Conservation (phyloP, 2,113 vertebrate species). For the Saccopteryx leptura region DNA sequence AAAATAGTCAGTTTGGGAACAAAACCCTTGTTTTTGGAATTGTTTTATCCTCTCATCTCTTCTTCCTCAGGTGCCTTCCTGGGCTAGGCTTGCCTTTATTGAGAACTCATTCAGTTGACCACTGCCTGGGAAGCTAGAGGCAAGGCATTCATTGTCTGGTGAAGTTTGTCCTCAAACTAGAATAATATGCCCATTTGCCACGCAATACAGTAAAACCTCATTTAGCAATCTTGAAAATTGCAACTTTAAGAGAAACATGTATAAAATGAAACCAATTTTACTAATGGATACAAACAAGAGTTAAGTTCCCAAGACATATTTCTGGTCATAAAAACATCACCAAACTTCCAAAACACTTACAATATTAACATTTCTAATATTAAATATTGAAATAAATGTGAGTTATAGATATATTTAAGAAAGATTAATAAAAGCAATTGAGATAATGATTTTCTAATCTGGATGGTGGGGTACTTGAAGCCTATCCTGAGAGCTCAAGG, state of each 20-base stretch:
- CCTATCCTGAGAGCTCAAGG: too few species aligned
- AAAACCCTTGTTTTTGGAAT: background rate
- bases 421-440: background rate
- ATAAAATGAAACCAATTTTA: background rate
- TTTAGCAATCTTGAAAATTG: background rate
- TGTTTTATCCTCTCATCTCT: slow-evolving; percentile 1
- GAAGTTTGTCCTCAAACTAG: slow-evolving; percentile 24
- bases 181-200: background rate
- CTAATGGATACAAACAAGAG: background rate
- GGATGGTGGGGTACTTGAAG: background rate
- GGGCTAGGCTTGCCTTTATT: background rate
- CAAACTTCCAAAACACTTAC: background rate
- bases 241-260: too few species aligned
- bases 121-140: background rate
- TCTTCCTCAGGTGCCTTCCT: background rate
- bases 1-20: background rate
- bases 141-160: background rate
- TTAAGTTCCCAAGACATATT: too few species aligned
- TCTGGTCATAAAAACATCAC: background rate
- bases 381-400: background rate
- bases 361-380: background rate
- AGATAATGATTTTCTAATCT: background rate
- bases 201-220: background rate
- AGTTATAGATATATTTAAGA: background rate
- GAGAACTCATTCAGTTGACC: background rate